These are phyloP conservation scores for Thomomys bottae DNA, from an alignment of 2,113 vertebrate genomes.

Conservation along the genomic window DNA sequence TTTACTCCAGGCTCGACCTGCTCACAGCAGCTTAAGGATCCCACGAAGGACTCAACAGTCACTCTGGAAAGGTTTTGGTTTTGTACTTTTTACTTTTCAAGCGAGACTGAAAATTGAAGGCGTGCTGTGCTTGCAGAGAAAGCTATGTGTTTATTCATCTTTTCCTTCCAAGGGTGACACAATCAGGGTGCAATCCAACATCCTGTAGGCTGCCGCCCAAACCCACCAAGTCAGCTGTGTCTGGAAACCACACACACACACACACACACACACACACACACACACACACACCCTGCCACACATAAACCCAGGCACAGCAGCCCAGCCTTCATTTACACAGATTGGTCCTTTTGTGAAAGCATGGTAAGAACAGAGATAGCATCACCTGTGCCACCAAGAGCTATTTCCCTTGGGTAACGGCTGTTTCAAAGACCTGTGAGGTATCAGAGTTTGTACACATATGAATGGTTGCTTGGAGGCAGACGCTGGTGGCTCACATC, in stretches of 20 bases:
- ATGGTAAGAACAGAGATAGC: not conserved
- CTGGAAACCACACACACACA: constrained; percentile 25
- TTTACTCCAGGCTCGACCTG: constrained; percentile 40
- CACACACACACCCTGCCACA: not conserved
- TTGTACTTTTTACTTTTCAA: constrained; percentile 27
- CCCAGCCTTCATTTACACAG: not conserved
- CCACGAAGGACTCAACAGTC: constrained; percentile 40
- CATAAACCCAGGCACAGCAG: not conserved
- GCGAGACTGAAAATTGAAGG: constrained; percentile 47
- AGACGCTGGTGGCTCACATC: too few species aligned
- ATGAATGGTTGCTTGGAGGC: too few species aligned
- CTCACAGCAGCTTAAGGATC: not conserved
- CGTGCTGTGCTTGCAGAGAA: constrained; percentile 54
- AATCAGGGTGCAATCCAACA: constrained; percentile 75
- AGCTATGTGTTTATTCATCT: constrained; percentile 59
- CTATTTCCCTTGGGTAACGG: not conserved
- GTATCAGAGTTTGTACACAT: not conserved
- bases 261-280: not conserved
- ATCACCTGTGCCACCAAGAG: not conserved
- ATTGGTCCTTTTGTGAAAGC: not conserved
- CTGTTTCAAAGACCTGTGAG: not conserved
- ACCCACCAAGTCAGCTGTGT: constrained; percentile 63
- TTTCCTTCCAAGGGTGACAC: constrained; percentile 69
- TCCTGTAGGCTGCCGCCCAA: constrained; percentile 58
- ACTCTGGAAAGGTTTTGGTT: constrained; percentile 4